Base-by-base conservation (phyloP, 1,140 invertebrate species). In the Drosophila ironensis region DNA sequence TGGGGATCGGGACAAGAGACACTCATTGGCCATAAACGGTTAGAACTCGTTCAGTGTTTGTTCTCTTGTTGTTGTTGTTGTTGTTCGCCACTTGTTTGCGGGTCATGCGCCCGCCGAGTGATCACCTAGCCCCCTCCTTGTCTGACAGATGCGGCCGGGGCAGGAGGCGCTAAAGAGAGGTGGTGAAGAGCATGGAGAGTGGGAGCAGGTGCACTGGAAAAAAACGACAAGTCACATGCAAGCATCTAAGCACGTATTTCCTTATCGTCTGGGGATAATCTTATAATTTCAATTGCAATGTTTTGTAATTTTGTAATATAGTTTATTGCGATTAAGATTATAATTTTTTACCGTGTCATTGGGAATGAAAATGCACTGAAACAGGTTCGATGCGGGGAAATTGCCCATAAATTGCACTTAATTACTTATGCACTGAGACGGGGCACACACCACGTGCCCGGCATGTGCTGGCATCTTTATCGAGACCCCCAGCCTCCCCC, bases 301-400 rank as follows among this genome's bases (percentile, higher is more conserved):
- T n/a, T n/a, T n/a, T n/a, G n/a, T n/a, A n/a, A n/a, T n/a, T n/a
- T n/a, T n/a, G n/a, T n/a, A n/a, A n/a, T n/a, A n/a, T n/a, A n/a
- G n/a, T n/a, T n/a, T n/a, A n/a, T n/a, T n/a, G n/a, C n/a, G n/a
- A n/a, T n/a, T n/a, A n/a, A 51, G 33, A 35, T 20, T n/a, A 3
- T 11, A 40, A 20, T 2, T 2, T 25, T 42, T 27, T 35, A 0
- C 27, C 8, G 40, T 66, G 50, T 11, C 24, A 20, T 50, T 59
- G 64, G 51, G 44, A 69, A 69, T 69, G 52, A 48, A 69, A 69
- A 37, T 69, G 64, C 44, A 57, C 33, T 19, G 56, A 76, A 82
- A 82, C 77, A 66, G 77, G 78, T 82, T 82, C 73, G 72, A 73
- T 84, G 78, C 74, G 60, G 76, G 68, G 41, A 84, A 77, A 69